Evolutionary conservation across 2,113 vertebrate species (phyloP).

Genomic region (Notarius lentiginosus): DNA sequence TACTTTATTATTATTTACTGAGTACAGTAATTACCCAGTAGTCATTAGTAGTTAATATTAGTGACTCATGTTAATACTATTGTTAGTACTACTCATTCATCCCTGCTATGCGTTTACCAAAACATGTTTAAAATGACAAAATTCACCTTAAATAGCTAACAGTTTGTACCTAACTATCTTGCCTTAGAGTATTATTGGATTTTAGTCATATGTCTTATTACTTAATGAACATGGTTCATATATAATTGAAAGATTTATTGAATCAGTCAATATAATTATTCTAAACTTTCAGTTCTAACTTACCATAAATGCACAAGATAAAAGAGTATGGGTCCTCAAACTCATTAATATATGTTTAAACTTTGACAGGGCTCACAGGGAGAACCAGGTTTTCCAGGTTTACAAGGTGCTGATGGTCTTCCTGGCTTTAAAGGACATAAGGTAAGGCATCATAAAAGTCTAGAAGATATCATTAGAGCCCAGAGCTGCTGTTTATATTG

Average conservation of each 20-base stretch:
- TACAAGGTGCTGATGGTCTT: constrained; percentile 61
- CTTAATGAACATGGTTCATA: neutral
- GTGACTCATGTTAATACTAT: neutral
- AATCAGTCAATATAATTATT: neutral
- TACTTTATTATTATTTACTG: neutral
- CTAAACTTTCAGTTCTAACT: neutral
- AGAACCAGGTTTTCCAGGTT: constrained; percentile 64
- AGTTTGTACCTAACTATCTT: neutral
- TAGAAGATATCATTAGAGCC: neutral
- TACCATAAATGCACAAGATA: neutral
- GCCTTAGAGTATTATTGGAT: neutral
- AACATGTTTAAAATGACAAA: neutral
- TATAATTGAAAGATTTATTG: neutral
- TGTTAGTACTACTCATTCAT: neutral
- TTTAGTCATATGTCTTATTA: neutral
- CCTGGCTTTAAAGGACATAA: constrained; percentile 75
- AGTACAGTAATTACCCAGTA: neutral
- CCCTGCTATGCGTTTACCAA: neutral
- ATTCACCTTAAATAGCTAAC: neutral
- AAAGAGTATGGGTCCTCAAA: neutral
- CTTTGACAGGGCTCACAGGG: constrained; percentile 60
- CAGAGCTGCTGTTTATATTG: neutral
- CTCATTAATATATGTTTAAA: neutral
- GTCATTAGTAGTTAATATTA: neutral
- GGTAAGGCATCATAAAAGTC: constrained; percentile 52